Evolutionary conservation across 2,888 invertebrate genomes (phyloP), one percentile per base, ranked within the genome.

Genomic region (Trimorus sp.): DNA sequence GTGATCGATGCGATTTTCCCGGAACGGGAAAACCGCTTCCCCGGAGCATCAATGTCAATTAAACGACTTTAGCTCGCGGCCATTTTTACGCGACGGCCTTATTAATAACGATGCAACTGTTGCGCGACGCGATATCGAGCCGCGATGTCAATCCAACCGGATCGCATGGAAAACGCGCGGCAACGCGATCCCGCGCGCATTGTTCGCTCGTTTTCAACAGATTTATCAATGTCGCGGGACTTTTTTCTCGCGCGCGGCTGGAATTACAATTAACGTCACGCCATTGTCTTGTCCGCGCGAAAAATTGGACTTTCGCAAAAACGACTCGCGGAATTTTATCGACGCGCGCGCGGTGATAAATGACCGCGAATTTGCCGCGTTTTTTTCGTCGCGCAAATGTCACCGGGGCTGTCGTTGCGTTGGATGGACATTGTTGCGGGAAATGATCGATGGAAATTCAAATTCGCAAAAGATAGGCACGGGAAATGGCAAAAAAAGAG

Each of bases 41-140:
- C 26, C 26, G 26, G 1, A 26, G 26, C 26, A 4, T 26, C 26
- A 26, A 26, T 26, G 26, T 26, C 26, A 26, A 26, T 26, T 54
- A 79, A 79, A 79, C 79, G 82, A 83, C 79, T 79, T 83, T 83
- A 79, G 82, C 82, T 79, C 77, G 68, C 68, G 59, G 78, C 49
- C 82, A 79, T 82, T 82, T 82, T 82, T 79, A 79, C 78, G 51
- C 66, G 66, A 56, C 66, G 82, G 68, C 82, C 76, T 83, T 83
- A 83, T 83, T 83, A 78, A 79, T 76, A 83, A 83, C 78, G 73
- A 83, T 79, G 78, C 70, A 79, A 68, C 71, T 71, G 63, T 79
- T 79, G 83, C 83, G 82, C 75, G 79, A 79, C 49, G 71, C 71
- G 83, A 83, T 83, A 83, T 79, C 51, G 76, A 83, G 79, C 68